phyloP scores from a whole-genome alignment of 2,113 vertebrate genomes.

The Herpetotheres cachinnans region DNA sequence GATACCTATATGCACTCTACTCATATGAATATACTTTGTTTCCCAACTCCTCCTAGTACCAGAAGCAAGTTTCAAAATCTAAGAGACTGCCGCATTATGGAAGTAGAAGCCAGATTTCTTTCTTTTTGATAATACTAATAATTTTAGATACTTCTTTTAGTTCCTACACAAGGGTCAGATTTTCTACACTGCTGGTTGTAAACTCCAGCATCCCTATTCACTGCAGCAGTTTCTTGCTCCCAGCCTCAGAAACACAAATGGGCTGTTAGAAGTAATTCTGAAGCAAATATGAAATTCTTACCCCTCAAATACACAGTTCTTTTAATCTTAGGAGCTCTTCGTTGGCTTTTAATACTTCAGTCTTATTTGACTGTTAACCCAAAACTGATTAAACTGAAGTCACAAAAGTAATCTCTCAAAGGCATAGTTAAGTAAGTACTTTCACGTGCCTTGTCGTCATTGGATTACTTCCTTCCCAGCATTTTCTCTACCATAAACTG shows the following conservation, averaged over 20 bases:
- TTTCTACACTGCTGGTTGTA: background rate
- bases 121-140: background rate
- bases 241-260: background rate
- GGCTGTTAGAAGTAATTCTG: background rate
- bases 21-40: fast-evolving
- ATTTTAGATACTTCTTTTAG: background rate
- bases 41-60: background rate
- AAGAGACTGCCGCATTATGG: background rate
- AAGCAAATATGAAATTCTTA: background rate
- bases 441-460: background rate
- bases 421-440: background rate
- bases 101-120: background rate
- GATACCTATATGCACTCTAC: background rate
- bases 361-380: background rate
- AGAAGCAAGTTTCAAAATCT: background rate
- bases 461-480: background rate
- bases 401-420: background rate
- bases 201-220: background rate
- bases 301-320: background rate
- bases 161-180: background rate
- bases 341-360: background rate
- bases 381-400: background rate
- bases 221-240: background rate
- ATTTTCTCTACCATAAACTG: background rate
- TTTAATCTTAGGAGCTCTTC: background rate